phyloP scores from a whole-genome alignment of 1,140 invertebrate genomes.

The Bilobella aurantiaca region DNA sequence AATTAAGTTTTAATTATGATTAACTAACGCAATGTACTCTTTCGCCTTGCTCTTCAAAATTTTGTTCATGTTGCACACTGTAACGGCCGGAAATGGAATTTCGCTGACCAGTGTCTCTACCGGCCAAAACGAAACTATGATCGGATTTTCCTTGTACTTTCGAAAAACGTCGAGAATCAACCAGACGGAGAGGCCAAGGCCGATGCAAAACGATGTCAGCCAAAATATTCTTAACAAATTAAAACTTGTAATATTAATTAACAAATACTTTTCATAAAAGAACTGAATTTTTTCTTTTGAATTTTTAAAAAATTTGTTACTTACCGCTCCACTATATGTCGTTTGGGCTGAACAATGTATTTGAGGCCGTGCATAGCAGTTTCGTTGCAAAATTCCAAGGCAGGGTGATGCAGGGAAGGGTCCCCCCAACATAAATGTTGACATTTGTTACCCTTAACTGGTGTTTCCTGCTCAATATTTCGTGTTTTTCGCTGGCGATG shows the following conservation, averaged over 20 bases:
- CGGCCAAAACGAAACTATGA: constrained; percentile 30
- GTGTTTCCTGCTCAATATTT: too few relatives aligned
- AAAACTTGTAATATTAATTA: not conserved
- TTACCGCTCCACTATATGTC: not conserved
- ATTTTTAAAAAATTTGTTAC: not conserved
- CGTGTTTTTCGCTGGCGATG: too few relatives aligned
- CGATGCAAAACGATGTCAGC: constrained; percentile 42
- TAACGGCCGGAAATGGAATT: constrained; percentile 35
- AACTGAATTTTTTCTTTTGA: not conserved
- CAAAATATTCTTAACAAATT: constrained; percentile 43
- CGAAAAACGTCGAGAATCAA: constrained; percentile 40
- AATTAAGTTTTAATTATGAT: not conserved
- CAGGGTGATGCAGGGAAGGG: not conserved
- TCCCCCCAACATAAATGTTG: not conserved
- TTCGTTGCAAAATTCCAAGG: not conserved
- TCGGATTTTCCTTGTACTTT: constrained; percentile 17
- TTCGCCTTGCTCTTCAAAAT: constrained; percentile 13
- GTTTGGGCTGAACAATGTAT: constrained; percentile 4
- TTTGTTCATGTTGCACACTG: constrained; percentile 34
- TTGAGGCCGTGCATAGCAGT: constrained; percentile 4
- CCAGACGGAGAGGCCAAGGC: constrained; percentile 42
- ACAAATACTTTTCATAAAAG: too few relatives aligned
- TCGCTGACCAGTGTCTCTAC: constrained; percentile 17
- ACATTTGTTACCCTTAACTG: too few relatives aligned
- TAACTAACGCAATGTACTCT: not conserved